Conservation (phyloP, 2,888 invertebrate species). For the Tholera decimalis region DNA sequence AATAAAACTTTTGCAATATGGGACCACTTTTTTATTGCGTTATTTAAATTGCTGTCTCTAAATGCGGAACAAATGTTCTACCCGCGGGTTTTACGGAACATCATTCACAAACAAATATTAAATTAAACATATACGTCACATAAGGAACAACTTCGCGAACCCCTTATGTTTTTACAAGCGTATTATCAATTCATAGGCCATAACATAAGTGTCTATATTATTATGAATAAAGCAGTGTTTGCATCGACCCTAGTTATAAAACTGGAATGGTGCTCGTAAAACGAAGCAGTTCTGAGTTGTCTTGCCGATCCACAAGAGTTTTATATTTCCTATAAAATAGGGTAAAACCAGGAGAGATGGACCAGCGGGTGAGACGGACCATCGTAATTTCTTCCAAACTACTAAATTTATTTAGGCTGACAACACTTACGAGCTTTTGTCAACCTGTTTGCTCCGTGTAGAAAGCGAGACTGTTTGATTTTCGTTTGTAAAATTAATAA, state of each 20-base stretch:
- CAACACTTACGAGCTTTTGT: no score
- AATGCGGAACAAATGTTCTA: conserved; percentile 35
- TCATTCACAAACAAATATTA: conserved; percentile 43
- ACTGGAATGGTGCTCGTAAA: conserved; percentile 68
- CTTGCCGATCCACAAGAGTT: conserved; percentile 63
- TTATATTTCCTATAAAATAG: conserved; percentile 73
- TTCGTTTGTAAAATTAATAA: no score
- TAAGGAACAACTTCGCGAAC: conserved; percentile 31
- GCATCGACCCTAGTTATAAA: conserved; percentile 67
- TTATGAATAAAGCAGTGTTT: conserved; percentile 65
- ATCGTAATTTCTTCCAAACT: no score
- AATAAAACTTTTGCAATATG: conserved; percentile 63
- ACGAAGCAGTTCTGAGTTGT: conserved; percentile 66
- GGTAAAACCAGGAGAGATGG: no score
- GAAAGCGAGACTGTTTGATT: no score
- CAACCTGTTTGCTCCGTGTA: no score
- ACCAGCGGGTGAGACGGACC: no score
- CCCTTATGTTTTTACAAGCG: conserved; percentile 47
- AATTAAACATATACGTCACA: conserved; percentile 33
- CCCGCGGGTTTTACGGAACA: no score
- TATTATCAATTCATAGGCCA: conserved; percentile 62
- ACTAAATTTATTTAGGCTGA: no score
- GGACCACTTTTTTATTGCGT: conserved; percentile 47
- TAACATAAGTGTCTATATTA: conserved; percentile 61
- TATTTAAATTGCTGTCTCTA: conserved; percentile 38